Base-by-base conservation (phyloP, 2,113 vertebrate species). In the Leptodactylus fuscus region DNA sequence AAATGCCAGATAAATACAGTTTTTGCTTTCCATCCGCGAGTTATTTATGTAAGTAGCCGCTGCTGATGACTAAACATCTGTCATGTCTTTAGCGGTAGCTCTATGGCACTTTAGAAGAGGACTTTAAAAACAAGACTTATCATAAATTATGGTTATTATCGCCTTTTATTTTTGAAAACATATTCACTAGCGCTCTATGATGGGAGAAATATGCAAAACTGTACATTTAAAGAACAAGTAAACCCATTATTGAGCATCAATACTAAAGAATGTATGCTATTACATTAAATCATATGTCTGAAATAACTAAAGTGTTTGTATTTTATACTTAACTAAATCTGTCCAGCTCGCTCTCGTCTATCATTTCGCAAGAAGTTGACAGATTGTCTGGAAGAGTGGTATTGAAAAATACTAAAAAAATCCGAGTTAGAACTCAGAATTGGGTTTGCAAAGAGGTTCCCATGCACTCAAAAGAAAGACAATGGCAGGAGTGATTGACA, bases 61-160 rank as follows among this genome's bases (percentile, higher is more conserved):
- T 27, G 77, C 36, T 80, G 77, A 80, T 80, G 16, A 80, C 77
- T 44, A 62, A 80, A 80, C 53, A 60, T 80, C 53, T 80, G 77
- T 80, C 77, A 38, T 80, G 53, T 80, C 34, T 60, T n/a, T 41
- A 60, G 76, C 53, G 55, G 5, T 3, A 60, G 53, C 53, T 24
- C 53, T 80, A 60, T 60, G 51, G 76, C 34, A 38, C 48, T 79
- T 80, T 58, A 80, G 77, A 44, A 60, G 29, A 41, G 36, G 77
- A 80, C 76, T 79, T 79, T 58, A 41, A 79, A 60, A 60, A 79
- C 12, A 62, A 60, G 53, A 62, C 36, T 58, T 79, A 60, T 36
- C 53, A 79, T 44, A 80, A 80, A 80, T 80, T 38, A 80, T 80
- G 77, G 77, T 80, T 60, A 80, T 80, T 80, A 80, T 62, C 22